These are phyloP conservation scores for Mythimna loreyi DNA, from an alignment of 2,888 invertebrate genomes.

Conservation along the genomic window DNA sequence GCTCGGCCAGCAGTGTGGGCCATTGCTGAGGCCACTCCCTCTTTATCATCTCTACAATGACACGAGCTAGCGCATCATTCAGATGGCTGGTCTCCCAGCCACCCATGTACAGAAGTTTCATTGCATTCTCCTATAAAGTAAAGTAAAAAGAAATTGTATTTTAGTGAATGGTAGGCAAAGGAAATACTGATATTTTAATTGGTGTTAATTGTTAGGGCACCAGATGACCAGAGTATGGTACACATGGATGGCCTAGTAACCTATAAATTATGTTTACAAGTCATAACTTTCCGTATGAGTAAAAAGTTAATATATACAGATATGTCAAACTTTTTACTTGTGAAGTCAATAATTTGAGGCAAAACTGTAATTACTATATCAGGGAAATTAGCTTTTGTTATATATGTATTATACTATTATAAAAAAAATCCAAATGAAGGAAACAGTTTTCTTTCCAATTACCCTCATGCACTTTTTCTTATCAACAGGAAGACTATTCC, in stretches of 20 bases:
- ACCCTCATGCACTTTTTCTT: background rate
- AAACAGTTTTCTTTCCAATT: background rate
- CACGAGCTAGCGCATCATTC: constrained; percentile 96
- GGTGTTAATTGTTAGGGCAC: background rate
- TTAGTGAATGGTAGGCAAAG: background rate
- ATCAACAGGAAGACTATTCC: constrained; percentile 9
- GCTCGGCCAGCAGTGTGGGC: constrained; percentile 95
- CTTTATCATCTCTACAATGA: constrained; percentile 99
- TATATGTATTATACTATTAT: background rate
- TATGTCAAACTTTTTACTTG: background rate
- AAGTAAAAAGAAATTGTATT: constrained; percentile 47
- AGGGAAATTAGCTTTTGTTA: background rate
- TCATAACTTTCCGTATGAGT: background rate
- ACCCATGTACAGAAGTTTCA: constrained; percentile 95
- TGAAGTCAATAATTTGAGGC: background rate
- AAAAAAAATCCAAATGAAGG: background rate
- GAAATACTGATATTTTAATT: background rate
- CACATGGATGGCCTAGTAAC: too few relatives aligned
- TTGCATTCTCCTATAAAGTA: constrained; percentile 97
- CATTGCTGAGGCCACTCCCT: constrained; percentile 99
- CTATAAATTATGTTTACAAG: background rate
- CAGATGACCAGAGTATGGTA: background rate
- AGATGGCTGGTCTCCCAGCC: constrained; percentile 94
- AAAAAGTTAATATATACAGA: too few relatives aligned
- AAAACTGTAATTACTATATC: background rate